Conservation (phyloP, 2,888 invertebrate genomes). For the Dioctria rufipes region DNA sequence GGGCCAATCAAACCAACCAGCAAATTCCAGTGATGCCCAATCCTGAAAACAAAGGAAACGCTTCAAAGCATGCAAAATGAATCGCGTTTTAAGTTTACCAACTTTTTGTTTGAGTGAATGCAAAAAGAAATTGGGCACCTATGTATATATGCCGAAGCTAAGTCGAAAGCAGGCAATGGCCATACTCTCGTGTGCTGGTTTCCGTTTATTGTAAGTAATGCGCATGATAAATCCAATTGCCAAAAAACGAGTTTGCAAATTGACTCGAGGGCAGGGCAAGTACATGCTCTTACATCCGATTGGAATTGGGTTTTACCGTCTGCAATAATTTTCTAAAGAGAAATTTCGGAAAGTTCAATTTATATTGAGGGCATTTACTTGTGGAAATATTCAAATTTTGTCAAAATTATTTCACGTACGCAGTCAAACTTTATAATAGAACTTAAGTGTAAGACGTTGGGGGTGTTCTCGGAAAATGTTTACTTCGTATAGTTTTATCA, state of each 20-base stretch:
- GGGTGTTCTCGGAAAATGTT: too few species aligned
- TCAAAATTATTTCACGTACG: conserved; percentile 2
- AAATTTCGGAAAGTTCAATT: conserved; percentile 49
- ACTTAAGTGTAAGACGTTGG: neutral
- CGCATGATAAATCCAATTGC: conserved; percentile 31
- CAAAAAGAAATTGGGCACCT: conserved; percentile 32
- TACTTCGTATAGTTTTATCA: too few species aligned
- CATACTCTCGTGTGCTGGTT: neutral
- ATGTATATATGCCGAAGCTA: conserved; percentile 13
- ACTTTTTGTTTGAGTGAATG: conserved; percentile 4
- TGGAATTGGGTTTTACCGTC: conserved; percentile 31
- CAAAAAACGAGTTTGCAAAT: conserved; percentile 42
- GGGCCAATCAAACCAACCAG: conserved; percentile 7
- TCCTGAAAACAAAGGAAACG: conserved; percentile 37
- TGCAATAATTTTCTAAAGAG: conserved; percentile 33
- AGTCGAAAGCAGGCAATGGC: conserved; percentile 14
- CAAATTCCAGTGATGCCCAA: conserved; percentile 1
- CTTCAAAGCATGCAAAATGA: conserved; percentile 17
- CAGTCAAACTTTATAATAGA: neutral
- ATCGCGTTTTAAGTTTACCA: conserved; percentile 1
- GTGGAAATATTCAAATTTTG: conserved; percentile 8
- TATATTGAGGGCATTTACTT: conserved; percentile 28
- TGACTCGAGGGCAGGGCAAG: conserved; percentile 32
- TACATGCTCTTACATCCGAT: conserved; percentile 24
- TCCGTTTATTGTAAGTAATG: neutral